Conservation (phyloP, 2,888 invertebrate genomes). For the Drosophila acutilabella region DNA sequence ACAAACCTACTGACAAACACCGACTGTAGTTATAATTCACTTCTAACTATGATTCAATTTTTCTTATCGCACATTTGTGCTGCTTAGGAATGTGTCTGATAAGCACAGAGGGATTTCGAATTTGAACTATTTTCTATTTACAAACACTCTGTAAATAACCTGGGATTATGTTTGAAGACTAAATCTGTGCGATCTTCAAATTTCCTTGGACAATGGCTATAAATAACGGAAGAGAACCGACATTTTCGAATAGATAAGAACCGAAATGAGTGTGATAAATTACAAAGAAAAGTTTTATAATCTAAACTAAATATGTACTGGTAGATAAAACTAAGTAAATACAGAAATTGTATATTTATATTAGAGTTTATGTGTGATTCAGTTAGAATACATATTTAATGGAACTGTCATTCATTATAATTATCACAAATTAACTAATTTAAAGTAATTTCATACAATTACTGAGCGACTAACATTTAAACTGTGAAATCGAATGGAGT, state of each 20-base stretch:
- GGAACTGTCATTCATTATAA: too few species aligned
- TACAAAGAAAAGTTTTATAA: background rate
- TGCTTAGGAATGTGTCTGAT: conserved; percentile 8
- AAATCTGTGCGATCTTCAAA: conserved; percentile 6
- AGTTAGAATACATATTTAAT: background rate
- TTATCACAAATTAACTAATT: too few species aligned
- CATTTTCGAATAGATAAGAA: conserved; percentile 9
- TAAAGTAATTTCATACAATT: too few species aligned
- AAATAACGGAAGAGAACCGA: background rate
- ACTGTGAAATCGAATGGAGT: conserved; percentile 8
- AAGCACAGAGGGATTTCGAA: conserved; percentile 6
- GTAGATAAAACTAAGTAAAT: conserved; percentile 1
- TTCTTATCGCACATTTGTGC: conserved; percentile 9
- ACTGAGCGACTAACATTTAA: background rate
- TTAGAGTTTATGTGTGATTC: background rate
- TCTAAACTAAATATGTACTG: conserved; percentile 6
- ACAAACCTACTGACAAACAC: background rate
- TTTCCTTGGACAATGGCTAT: conserved; percentile 7
- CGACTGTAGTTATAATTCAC: background rate
- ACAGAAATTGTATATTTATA: background rate
- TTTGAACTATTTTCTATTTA: conserved; percentile 22
- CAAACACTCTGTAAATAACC: conserved; percentile 21
- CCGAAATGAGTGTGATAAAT: background rate
- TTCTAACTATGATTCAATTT: conserved; percentile 7
- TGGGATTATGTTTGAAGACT: conserved; percentile 6